Conservation (phyloP, 92 coral and sea anemone species). For the Parazoanthus swiftii region DNA sequence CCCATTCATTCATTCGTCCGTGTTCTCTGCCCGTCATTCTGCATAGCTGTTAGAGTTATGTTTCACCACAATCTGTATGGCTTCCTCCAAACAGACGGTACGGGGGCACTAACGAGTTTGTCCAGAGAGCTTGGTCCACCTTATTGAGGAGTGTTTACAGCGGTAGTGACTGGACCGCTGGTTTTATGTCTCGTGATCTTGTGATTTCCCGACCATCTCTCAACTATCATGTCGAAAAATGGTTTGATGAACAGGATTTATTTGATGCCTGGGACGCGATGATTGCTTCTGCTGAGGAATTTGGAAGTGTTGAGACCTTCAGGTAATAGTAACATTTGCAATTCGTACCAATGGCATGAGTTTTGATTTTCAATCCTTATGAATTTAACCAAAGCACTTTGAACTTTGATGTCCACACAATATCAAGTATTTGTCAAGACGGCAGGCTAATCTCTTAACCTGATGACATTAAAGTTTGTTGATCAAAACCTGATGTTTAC, state of each 20-base stretch:
- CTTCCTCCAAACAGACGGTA: conserved; percentile 46
- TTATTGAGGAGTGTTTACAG: conserved; percentile 68
- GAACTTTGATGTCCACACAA: no score
- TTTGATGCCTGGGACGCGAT: conserved; percentile 76
- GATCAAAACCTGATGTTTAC: no score
- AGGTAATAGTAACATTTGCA: conserved; percentile 41
- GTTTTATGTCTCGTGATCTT: conserved; percentile 54
- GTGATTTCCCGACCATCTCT: conserved; percentile 68
- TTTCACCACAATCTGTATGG: no score
- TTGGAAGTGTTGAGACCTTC: conserved; percentile 60
- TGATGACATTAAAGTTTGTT: no score
- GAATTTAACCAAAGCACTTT: no score
- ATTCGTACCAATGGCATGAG: neutral
- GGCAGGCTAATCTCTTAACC: no score
- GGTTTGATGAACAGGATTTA: conserved; percentile 71
- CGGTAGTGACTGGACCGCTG: conserved; percentile 50
- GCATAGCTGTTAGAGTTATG: no score
- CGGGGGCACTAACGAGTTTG: conserved; percentile 45
- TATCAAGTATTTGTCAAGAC: no score
- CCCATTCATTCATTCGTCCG: no score
- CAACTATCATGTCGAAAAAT: conserved; percentile 44
- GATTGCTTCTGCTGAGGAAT: conserved; percentile 56
- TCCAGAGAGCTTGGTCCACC: conserved; percentile 63
- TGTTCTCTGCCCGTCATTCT: no score
- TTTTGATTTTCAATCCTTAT: no score